Base-by-base conservation (phyloP, 2,113 vertebrate genomes). In the Salvator merianae region DNA sequence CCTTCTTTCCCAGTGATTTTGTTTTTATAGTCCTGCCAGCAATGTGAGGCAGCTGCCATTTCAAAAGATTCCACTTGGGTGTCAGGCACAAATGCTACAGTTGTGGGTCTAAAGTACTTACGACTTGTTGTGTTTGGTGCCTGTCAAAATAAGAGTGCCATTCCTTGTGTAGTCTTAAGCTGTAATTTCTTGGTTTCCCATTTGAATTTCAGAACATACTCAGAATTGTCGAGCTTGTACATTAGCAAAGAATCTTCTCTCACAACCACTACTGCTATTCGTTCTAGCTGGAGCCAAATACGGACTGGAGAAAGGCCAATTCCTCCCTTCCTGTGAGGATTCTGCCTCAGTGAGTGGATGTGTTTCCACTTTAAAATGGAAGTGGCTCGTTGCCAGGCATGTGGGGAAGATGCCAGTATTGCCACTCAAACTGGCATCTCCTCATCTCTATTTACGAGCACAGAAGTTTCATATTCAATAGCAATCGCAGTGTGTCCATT, bases 21-120 rank as follows among this genome's bases (percentile, higher is more conserved):
- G 26, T 81, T 88, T 85, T 76, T 78, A 47, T 0, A 73, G 89
- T 75, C 53, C 81, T 77, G 89, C 82, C 78, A 89, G 94, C 88
- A 91, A 88, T 82, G 53, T 53, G 83, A 82, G 73, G 69, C 75
- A 77, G 88, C 85, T 65, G 3, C 71, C 24, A 12, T 71, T 84
- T 91, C 89, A 93, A 90, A 91, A 86, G 68, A 93, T 84, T 91
- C 91, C 91, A 92, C 70, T 74, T 74, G 83, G 93, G 92, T 93
- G 90, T 90, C 79, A 85, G 86, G 47, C 71, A n/a, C 75, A 34
- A 38, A 66, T 87, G 69, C 80, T 77, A 68, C 53, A 87, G 84
- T 86, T 87, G 78, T 59, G 62, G 59, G 76, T 76, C 65, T 79
- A 36, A 73, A 83, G 28, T 74, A 89, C 74, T 85, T 87, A 59